These are phyloP conservation scores for Emydura subglobosa DNA, from an alignment of 2,113 vertebrate species.

Conservation along the genomic window DNA sequence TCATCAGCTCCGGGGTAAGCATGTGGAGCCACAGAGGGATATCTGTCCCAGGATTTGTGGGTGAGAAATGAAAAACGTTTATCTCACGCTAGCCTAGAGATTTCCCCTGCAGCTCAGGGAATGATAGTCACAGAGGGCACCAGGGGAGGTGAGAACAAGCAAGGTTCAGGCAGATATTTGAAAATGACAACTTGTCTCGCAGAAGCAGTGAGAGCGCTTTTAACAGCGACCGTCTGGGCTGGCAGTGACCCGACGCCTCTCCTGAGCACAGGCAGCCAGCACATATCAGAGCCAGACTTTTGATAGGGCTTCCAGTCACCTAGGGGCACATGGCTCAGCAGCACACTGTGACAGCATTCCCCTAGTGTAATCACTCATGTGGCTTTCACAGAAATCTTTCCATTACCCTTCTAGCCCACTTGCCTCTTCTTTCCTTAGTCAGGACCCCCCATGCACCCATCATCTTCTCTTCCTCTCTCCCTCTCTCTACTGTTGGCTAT, in stretches of 20 bases:
- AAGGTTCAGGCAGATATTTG: slow-evolving; percentile 11
- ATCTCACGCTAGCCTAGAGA: neutral
- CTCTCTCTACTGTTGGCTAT: slow-evolving; percentile 46
- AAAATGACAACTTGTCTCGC: slow-evolving; percentile 14
- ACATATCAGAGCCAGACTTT: slow-evolving; percentile 39
- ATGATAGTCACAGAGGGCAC: neutral
- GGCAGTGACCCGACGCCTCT: neutral
- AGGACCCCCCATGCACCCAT: slow-evolving; percentile 66
- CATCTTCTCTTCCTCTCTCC: slow-evolving; percentile 42
- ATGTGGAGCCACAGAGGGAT: neutral
- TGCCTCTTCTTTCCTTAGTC: slow-evolving; percentile 73
- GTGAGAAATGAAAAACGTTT: neutral
- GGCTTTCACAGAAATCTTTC: slow-evolving; percentile 67
- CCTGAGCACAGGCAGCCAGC: slow-evolving; percentile 10
- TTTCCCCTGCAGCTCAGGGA: neutral
- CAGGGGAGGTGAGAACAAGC: neutral
- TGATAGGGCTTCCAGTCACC: slow-evolving; percentile 36
- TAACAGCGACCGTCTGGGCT: neutral
- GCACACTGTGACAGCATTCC: neutral
- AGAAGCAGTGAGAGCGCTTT: neutral
- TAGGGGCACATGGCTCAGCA: neutral
- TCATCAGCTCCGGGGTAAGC: neutral
- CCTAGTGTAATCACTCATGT: slow-evolving; percentile 36
- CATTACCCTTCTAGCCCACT: slow-evolving; percentile 55
- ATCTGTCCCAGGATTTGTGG: neutral